Base-by-base conservation (phyloP, 1,140 invertebrate species). In the Drosophila grimshawi region DNA sequence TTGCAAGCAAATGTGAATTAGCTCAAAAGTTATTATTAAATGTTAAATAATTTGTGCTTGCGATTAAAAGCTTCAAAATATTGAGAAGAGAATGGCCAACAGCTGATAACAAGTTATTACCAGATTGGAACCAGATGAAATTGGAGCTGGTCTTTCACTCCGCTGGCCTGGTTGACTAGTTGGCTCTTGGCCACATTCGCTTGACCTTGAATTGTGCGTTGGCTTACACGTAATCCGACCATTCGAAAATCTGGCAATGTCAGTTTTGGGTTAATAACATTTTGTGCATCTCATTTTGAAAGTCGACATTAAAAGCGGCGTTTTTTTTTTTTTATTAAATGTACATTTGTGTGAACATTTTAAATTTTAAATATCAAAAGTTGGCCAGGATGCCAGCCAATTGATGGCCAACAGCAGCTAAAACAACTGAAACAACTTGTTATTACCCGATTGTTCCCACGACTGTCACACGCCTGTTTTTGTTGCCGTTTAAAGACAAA, bases 351-450 rank as follows among this genome's bases (percentile, higher is more conserved):
- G 33, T 33, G 3, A 4, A 33, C 33, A 32, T 41, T 65, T 78
- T 75, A 81, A 85, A 32, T 41, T 65, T 78, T 75, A 81, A 85
- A 78, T 81, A 68, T 52, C 78, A 75, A 81, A 78, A 78, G 80
- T 71, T 56, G 5, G 49, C 60, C 73, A 88, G 76, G 79, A 88
- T 72, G 71, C 80, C 80, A 19, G 69, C 69, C 51, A 74, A 69
- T 74, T 74, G 10, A 65, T 69, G 65, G 49, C 53, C 59, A 65
- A 37, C 33, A 76, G 41, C 61, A 78, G 19, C 19, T 19, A 1
- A 19, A 19, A 19, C 49, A 69, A 29, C 39, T 49, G 8, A 48
- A 59, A 61, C 39, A 48, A 61, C 39, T 67, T 65, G 63, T 55
- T 65, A 30, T 39, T 37, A 33, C 74, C 77, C 59, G 45, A 70